Percentiles rank a stretch among this genome's conserved stretches.
phyloP scores from a whole-genome alignment of 1,140 invertebrate species.

The Heliconius himera region DNA sequence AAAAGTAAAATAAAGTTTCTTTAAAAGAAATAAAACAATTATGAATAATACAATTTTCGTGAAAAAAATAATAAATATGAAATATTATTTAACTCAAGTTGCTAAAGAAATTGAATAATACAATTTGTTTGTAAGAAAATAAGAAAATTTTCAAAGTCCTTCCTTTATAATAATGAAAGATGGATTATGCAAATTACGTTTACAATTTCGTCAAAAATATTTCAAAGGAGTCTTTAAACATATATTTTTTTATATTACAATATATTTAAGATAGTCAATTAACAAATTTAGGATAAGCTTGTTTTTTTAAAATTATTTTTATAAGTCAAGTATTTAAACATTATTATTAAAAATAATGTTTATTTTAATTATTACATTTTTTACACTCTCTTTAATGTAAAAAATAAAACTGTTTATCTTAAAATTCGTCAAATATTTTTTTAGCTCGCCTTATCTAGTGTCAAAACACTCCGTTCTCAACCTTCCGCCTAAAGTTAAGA shows the following conservation, averaged over 20 bases:
- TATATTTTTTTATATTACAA: not conserved
- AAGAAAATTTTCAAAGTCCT: not conserved
- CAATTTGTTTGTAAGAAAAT: not conserved
- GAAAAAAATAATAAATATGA: not conserved
- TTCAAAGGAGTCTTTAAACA: not conserved
- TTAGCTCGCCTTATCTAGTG: too few species aligned
- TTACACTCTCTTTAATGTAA: too few species aligned
- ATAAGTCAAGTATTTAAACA: too few species aligned
- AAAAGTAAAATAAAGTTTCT: not conserved
- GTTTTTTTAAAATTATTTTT: too few species aligned
- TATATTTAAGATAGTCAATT: too few species aligned
- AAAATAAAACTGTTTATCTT: too few species aligned
- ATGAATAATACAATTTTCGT: not conserved
- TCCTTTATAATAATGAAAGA: not conserved
- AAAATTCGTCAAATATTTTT: too few species aligned
- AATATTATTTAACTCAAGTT: not conserved
- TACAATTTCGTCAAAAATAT: not conserved
- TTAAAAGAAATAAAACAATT: not conserved
- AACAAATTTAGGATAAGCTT: too few species aligned
- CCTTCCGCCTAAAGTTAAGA: too few species aligned
- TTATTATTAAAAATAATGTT: too few species aligned
- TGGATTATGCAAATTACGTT: slow-evolving; percentile 13
- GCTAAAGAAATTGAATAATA: not conserved
- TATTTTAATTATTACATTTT: too few species aligned
- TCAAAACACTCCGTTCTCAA: too few species aligned